phyloP scores from a whole-genome alignment of 2,888 invertebrate genomes.

The Mycogona germanica region DNA sequence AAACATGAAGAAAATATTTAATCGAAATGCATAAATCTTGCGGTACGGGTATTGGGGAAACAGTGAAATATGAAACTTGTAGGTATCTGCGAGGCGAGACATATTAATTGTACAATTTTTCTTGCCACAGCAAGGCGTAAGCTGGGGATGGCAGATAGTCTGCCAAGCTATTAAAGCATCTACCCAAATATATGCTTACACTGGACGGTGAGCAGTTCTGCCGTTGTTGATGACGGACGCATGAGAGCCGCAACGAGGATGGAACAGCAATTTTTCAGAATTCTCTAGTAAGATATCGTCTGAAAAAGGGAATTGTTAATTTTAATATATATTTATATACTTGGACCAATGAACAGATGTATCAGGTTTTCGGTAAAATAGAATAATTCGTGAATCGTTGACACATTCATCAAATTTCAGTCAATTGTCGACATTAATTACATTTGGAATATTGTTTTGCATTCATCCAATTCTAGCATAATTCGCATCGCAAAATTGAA shows the following conservation, averaged over 20 bases:
- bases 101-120: no score
- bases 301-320: slow-evolving; percentile 7
- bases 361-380: no score
- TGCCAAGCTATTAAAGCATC: neutral
- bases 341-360: no score
- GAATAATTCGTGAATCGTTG: no score
- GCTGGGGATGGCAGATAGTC: neutral
- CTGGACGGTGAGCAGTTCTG: slow-evolving; percentile 81
- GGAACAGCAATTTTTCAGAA: slow-evolving; percentile 53
- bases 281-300: slow-evolving; percentile 14
- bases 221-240: slow-evolving; percentile 84
- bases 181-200: slow-evolving; percentile 57
- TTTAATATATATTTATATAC: no score
- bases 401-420: no score
- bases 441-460: neutral
- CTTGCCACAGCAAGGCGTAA: neutral
- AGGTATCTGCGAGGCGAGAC: slow-evolving; percentile 4
- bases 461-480: no score
- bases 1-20: slow-evolving; percentile 24
- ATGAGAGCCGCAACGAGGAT: slow-evolving; percentile 82
- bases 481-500: no score
- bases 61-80: neutral
- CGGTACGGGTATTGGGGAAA: neutral
- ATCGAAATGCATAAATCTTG: neutral
- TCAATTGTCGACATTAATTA: no score